Conservation (phyloP, 2,888 invertebrate genomes). For the Seira musarum region DNA sequence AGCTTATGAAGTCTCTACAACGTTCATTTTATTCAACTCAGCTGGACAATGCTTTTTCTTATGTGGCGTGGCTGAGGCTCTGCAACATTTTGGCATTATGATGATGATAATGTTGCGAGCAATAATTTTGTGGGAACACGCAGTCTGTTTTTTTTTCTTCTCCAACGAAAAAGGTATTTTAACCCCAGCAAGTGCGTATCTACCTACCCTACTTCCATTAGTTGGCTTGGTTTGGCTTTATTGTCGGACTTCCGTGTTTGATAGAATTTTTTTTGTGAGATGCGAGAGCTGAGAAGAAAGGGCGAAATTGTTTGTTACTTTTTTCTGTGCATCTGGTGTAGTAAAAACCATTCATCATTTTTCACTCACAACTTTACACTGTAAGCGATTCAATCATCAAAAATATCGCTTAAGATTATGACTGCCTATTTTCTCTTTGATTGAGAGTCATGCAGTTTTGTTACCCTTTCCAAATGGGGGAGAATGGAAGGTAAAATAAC, state of each 20-base stretch:
- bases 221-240: too few relatives aligned
- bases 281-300: not conserved
- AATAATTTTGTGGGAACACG: constrained; percentile 28
- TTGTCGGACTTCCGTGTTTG: not conserved
- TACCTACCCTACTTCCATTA: constrained; percentile 2
- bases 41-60: not conserved
- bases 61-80: not conserved
- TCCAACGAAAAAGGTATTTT: too few relatives aligned
- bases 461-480: too few relatives aligned
- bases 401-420: constrained; percentile 7
- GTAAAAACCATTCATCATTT: constrained; percentile 7
- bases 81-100: not conserved
- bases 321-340: constrained; percentile 1
- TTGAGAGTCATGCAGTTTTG: not conserved
- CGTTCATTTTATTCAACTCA: constrained; percentile 27
- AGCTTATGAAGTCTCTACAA: constrained; percentile 15
- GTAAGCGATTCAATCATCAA: constrained; percentile 9
- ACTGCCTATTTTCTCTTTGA: constrained; percentile 9
- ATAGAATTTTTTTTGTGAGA: constrained; percentile 16
- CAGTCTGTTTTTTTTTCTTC: constrained; percentile 19
- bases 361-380: not conserved
- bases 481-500: too few relatives aligned
- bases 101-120: constrained; percentile 6
- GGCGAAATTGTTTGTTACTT: constrained; percentile 10
- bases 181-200: too few relatives aligned